phyloP scores from a whole-genome alignment of 2,888 invertebrate genomes.

The Blera fallax region DNA sequence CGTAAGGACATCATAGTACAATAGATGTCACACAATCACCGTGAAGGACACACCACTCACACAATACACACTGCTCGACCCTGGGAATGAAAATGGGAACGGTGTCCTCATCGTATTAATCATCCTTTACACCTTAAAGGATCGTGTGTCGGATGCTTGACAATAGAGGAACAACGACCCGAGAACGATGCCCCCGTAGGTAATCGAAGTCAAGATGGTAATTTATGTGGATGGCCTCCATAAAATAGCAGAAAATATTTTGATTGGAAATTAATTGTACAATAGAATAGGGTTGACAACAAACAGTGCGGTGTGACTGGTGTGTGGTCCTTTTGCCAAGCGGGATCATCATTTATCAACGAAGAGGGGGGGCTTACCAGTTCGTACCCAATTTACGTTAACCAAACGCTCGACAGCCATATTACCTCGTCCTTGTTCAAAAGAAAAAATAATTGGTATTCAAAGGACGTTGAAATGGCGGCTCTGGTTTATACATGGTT shows the following conservation, averaged over 20 bases:
- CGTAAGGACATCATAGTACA: conserved; percentile 57
- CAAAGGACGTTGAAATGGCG: conserved; percentile 37
- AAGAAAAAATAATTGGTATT: conserved; percentile 58
- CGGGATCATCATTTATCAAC: conserved; percentile 65
- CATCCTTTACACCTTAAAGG: conserved; percentile 49
- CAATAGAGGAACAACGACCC: neutral
- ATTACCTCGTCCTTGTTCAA: conserved; percentile 14
- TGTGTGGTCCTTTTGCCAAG: conserved; percentile 57
- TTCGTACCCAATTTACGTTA: conserved; percentile 24
- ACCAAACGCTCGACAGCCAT: conserved; percentile 36
- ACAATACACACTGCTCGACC: conserved; percentile 23
- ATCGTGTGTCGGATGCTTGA: conserved; percentile 37
- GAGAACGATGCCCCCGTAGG: conserved; percentile 12
- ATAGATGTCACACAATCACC: conserved; percentile 66
- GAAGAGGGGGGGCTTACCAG: neutral
- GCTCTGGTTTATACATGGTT: neutral
- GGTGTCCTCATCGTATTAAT: conserved; percentile 31
- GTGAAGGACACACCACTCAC: conserved; percentile 54
- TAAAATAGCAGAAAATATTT: conserved; percentile 71
- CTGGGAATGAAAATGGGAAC: conserved; percentile 54
- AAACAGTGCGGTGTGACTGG: conserved; percentile 14
- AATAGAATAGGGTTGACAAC: conserved; percentile 65
- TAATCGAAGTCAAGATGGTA: conserved; percentile 51
- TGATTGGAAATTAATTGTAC: conserved; percentile 73
- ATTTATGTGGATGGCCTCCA: conserved; percentile 62